Conservation (phyloP, 2,113 vertebrate genomes). For the Tragulus kanchil region DNA sequence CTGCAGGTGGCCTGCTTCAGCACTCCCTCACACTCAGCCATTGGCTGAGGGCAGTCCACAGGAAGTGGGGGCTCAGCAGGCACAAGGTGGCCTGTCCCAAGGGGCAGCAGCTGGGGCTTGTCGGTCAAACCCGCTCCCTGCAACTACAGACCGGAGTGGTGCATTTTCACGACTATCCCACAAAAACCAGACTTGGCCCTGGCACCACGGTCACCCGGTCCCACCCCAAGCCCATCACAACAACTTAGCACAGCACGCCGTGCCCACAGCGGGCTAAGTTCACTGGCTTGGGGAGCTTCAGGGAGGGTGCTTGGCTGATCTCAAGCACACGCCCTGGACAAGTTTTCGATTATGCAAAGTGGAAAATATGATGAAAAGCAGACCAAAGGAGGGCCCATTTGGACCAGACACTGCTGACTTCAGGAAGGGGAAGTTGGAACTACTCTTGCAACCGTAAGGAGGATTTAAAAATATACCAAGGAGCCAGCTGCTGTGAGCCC, state of each 20-base stretch:
- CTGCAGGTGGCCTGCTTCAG: neutral
- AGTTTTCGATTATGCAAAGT: neutral
- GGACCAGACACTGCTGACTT: neutral
- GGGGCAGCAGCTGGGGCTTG: neutral
- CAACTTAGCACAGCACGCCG: fast-evolving
- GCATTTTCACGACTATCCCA: neutral
- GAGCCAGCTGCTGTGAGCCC: neutral
- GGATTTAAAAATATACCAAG: neutral
- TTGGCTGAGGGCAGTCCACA: neutral
- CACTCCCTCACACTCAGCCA: neutral
- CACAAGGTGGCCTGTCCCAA: neutral
- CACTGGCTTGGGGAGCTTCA: neutral
- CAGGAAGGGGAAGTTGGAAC: neutral
- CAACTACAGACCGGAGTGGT: neutral
- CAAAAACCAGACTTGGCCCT: neutral
- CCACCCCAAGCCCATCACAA: neutral
- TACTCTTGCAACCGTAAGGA: neutral
- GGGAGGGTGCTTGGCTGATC: neutral
- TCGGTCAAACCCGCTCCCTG: neutral
- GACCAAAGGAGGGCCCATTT: neutral
- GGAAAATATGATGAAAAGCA: neutral
- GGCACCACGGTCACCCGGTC: neutral
- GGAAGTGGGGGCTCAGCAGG: neutral
- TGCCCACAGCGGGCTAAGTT: fast-evolving
- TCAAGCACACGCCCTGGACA: neutral